Evolutionary conservation across 2,113 vertebrate species (phyloP), one percentile per base, ranked within the genome.

Genomic region (Artemisiospiza belli): DNA sequence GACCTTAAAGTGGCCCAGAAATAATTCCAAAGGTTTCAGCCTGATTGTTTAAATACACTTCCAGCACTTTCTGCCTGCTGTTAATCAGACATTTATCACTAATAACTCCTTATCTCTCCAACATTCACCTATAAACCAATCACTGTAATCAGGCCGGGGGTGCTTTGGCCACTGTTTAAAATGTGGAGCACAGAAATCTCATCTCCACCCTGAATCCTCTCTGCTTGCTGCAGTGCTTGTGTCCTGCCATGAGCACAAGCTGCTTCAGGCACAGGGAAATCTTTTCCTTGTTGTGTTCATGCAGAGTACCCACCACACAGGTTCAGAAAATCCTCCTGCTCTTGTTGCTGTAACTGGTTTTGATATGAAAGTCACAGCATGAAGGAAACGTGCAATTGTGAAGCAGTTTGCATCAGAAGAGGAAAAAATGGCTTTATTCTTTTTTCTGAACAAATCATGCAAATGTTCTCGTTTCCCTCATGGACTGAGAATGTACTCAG

Each of bases 1-100:
- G 83, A 92, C 91, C 66, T 79, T 76, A 72, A 76, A 69, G 30
- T 39, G 62, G 44, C 74, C 25, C 51, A 85, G 69, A 82, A 84
- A 76, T 31, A 24, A 91, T 89, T 89, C n/a, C 49, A 72, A 66
- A 73, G 33, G 68, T 44, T 89, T 75, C 11, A 72, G 22, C 23
- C 59, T 55, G 33, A 78, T 72, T 87, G 43, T 68, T 90, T 87
- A 90, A 94, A 69, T 18, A 84, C 20, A 64, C 43, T 27, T 47
- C 39, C 67, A 79, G 78, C 30, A 15, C 73, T 62, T 84, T 67
- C 41, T 91, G 54, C 69, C 69, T 62, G 62, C 49, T 1, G 0
- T 44, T 73, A 69, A 44, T 82, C 77, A 87, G 64, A 39, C 19
- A 37, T 75, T 92, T 63, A 21, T 79, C 72, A 35, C 28, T 61